Evolutionary conservation across 2,797 vertebrate genomes (phyloP).

Genomic region (Melopsittacus undulatus): DNA sequence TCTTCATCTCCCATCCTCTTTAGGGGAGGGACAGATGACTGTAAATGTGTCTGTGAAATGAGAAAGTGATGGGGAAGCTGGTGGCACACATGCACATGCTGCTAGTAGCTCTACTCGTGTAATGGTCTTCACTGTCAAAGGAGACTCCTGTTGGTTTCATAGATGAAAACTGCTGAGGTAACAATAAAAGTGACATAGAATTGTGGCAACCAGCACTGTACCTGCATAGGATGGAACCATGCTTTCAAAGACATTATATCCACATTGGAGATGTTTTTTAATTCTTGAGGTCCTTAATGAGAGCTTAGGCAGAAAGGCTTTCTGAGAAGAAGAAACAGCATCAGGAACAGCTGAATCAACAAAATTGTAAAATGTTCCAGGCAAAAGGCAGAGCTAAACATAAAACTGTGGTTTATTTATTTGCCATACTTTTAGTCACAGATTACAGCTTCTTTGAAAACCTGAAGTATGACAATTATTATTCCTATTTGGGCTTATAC

Average conservation of each 20-base stretch:
- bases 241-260: background rate
- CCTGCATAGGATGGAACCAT: accelerated
- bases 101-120: background rate
- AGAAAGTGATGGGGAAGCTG: background rate
- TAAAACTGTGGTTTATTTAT: background rate
- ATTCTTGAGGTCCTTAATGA: background rate
- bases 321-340: background rate
- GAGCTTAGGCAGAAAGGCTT: background rate
- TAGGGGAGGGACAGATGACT: background rate
- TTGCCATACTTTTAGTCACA: background rate
- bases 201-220: background rate
- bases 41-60: background rate
- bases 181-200: background rate
- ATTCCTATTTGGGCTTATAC: background rate
- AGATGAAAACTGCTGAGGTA: background rate
- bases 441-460: background rate
- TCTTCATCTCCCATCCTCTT: background rate
- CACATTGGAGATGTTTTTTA: background rate
- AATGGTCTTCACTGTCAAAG: background rate
- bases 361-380: background rate
- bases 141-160: background rate
- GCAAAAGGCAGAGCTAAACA: background rate
- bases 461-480: background rate
- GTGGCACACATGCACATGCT: accelerated
- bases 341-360: background rate